These are phyloP conservation scores for Podocnemis expansa DNA, from an alignment of 2,113 vertebrate species.

Conservation along the genomic window DNA sequence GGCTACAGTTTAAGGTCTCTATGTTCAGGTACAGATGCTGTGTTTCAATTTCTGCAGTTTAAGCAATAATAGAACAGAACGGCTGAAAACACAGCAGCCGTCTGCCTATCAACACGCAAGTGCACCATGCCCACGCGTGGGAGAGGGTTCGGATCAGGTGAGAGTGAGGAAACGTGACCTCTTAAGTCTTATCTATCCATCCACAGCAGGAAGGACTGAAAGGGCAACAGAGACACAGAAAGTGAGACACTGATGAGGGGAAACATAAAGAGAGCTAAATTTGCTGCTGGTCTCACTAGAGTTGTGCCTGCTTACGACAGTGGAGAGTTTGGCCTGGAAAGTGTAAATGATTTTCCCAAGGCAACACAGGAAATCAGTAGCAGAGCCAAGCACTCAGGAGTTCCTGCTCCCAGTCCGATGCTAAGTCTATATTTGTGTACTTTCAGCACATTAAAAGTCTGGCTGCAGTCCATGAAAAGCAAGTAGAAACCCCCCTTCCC, in stretches of 20 bases:
- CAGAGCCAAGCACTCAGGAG: neutral
- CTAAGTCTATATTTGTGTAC: rapidly evolving
- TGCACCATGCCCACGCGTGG: too few species aligned
- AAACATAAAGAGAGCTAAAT: rapidly evolving
- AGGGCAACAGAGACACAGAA: rapidly evolving
- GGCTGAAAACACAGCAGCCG: too few species aligned
- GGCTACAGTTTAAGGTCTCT: too few species aligned
- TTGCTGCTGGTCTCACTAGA: rapidly evolving
- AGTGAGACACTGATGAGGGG: rapidly evolving
- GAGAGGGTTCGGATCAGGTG: too few species aligned
- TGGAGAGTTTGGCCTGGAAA: rapidly evolving
- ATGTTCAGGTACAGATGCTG: too few species aligned
- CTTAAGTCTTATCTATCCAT: too few species aligned
- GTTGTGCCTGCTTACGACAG: rapidly evolving
- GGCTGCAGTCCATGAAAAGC: neutral
- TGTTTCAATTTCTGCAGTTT: too few species aligned
- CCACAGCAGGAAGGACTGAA: neutral
- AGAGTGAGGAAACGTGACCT: too few species aligned
- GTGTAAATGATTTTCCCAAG: neutral
- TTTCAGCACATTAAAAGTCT: rapidly evolving
- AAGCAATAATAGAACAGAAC: too few species aligned
- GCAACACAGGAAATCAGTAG: neutral
- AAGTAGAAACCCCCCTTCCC: neutral
- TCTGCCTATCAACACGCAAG: too few species aligned
- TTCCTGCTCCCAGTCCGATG: neutral